Evolutionary conservation across 2,888 invertebrate genomes (phyloP).

Genomic region (Molanna angustata): DNA sequence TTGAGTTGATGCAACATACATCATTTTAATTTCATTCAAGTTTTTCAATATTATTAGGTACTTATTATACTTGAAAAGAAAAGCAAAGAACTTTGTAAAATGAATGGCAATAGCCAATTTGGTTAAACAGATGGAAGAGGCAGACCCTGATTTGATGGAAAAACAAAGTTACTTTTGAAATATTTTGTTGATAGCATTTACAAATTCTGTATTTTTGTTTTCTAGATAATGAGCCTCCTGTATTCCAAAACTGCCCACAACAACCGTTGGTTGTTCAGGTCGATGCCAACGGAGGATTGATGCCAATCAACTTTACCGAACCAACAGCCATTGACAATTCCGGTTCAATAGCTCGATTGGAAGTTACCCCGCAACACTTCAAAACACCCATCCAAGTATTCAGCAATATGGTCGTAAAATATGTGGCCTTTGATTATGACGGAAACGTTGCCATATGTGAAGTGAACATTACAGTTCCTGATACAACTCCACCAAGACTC

Average conservation of each 20-base stretch:
- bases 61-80: too few relatives aligned
- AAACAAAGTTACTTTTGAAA: too few relatives aligned
- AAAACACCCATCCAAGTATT: slow-evolving; percentile 84
- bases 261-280: slow-evolving; percentile 88
- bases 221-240: slow-evolving; percentile 90
- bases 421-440: slow-evolving; percentile 95
- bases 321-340: slow-evolving; percentile 95
- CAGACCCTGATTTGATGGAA: too few relatives aligned
- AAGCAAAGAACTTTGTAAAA: too few relatives aligned
- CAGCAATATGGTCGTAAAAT: slow-evolving; percentile 89
- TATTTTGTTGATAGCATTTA: too few relatives aligned
- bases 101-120: too few relatives aligned
- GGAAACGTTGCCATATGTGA: slow-evolving; percentile 97
- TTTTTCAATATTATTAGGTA: too few relatives aligned
- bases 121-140: too few relatives aligned
- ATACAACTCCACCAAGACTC: slow-evolving; percentile 85
- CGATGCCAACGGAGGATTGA: slow-evolving; percentile 83
- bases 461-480: slow-evolving; percentile 92
- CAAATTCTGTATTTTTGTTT: slow-evolving; percentile 34
- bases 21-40: too few relatives aligned
- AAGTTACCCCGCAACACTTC: slow-evolving; percentile 90
- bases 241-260: slow-evolving; percentile 94
- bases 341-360: slow-evolving; percentile 88
- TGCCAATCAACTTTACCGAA: slow-evolving; percentile 90
- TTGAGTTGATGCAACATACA: neutral